Evolutionary conservation across 2,797 vertebrate species (phyloP).

Genomic region (Adrianichthys oophorus): DNA sequence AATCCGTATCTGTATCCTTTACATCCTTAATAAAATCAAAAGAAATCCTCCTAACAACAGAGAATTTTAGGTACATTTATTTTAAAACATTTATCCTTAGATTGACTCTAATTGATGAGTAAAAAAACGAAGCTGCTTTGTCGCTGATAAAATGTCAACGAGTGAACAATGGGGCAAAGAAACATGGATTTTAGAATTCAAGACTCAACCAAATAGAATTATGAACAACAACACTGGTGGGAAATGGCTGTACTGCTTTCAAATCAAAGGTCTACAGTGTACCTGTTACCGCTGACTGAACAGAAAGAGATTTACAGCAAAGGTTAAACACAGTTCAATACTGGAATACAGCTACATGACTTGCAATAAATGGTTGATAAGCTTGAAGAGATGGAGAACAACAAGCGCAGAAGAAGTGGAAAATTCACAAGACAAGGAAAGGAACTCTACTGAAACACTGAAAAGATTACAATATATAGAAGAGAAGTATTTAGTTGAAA

Average conservation of each 20-base stretch:
- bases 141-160: slow-evolving; percentile 70
- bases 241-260: slow-evolving; percentile 60
- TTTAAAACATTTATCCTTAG: slow-evolving; percentile 20
- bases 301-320: slow-evolving; percentile 53
- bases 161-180: slow-evolving; percentile 52
- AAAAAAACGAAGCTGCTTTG: slow-evolving; percentile 61
- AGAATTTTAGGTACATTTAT: too few species aligned
- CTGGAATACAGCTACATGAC: slow-evolving; percentile 41
- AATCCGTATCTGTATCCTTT: too few species aligned
- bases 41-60: too few species aligned
- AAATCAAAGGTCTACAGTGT: slow-evolving; percentile 64
- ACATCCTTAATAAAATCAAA: too few species aligned
- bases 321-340: slow-evolving; percentile 60
- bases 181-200: slow-evolving; percentile 77
- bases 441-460: slow-evolving; percentile 36
- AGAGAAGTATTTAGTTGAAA: slow-evolving; percentile 65
- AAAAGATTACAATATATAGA: slow-evolving; percentile 68
- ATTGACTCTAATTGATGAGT: slow-evolving; percentile 51
- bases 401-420: slow-evolving; percentile 3
- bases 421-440: slow-evolving; percentile 2
- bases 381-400: slow-evolving; percentile 12
- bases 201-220: slow-evolving; percentile 77
- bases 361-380: slow-evolving; percentile 30
- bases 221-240: slow-evolving; percentile 54
- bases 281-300: slow-evolving; percentile 40